Base-by-base conservation (phyloP, 1,140 invertebrate species). In the Halyomorpha halys region DNA sequence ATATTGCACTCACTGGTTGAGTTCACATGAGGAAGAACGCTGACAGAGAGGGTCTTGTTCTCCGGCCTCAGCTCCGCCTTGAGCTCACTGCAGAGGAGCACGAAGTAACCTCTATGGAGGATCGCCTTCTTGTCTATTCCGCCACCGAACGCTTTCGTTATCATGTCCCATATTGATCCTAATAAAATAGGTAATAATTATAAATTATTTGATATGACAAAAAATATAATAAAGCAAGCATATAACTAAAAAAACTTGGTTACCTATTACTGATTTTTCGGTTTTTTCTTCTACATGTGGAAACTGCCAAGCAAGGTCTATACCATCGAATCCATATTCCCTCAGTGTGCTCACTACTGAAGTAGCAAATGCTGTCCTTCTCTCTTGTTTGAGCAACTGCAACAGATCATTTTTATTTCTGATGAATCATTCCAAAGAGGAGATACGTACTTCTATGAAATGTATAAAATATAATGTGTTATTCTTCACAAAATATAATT, bases 221-320 rank as follows among this genome's bases (percentile, higher is more conserved):
- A 3, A 13, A 39, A 39, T 39, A 13, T 39, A 6, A 39, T 4
- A 30, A 6, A 13, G 11, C 34, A 39, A 39, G 13, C 6, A 30
- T 8, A 8, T 30, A 8, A 30, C n/a, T 30, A 39, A 39, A 13
- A 39, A 6, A 39, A 39, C 13, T 39, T n/a, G n/a, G 6, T 77
- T 77, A 81, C 83, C 80, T 44, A 85, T 76, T 45, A 80, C 78
- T 39, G 81, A 76, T 45, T 83, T 82, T 13, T 89, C 80, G 73
- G 89, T 89, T 78, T 89, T 88, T 14, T 86, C 81, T 73, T 86
- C 88, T 54, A 81, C 81, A 62, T 81, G 81, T 14, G 87, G 84
- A 76, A 91, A 91, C 75, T 91, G 86, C 89, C 89, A 92, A 23
- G 86, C 87, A 0, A 93, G 76, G 71, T 92, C 90, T 0, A 92